Evolutionary conservation across 1,140 invertebrate species (phyloP), one percentile per base, ranked within the genome.

Genomic region (Elymnias hypermnestra): DNA sequence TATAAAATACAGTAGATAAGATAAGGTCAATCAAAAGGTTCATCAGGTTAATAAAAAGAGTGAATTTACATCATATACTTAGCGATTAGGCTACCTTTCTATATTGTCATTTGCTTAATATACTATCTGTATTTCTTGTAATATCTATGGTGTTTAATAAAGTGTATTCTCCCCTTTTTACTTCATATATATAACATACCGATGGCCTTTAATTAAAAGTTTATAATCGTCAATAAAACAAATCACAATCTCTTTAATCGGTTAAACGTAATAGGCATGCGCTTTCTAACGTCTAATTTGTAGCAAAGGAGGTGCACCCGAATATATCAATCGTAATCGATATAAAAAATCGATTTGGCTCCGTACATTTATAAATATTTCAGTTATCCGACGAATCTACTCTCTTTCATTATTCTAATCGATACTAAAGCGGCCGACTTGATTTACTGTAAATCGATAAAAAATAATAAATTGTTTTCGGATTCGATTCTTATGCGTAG

Each of bases 371-470:
- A 57, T 64, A 51, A 51, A 57, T 58, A 61, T 67, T 66, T 59
- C 55, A 59, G 44, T 40, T 56, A 42, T 57, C 55, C 47, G 58
- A 69, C 57, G 42, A 41, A 77, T 75, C 72, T 72, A 73, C 64
- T 74, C 66, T 54, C 69, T 62, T 79, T 41, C 21, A 33, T 33
- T 33, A 40, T 42, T 36, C 33, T 73, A 66, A 60, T 63, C 58
- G 47, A 53, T 69, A 63, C 61, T 66, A 70, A 69, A 67, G 41
- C 47, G 50, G 14, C 64, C 69, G 62, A 39, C 57, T 29, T 68
- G 69, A 79, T 75, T 69, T 71, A 73, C 59, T 64, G 57, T 35
- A 40, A 57, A 68, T 66, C 67, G 72, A 81, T 81, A 70, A 67
- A 37, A 49, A 47, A 42, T 53, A 44, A 53, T 70, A 57, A 71